Evolutionary conservation across 2,113 vertebrate species (phyloP).

Genomic region (Nothobranchius furzeri): DNA sequence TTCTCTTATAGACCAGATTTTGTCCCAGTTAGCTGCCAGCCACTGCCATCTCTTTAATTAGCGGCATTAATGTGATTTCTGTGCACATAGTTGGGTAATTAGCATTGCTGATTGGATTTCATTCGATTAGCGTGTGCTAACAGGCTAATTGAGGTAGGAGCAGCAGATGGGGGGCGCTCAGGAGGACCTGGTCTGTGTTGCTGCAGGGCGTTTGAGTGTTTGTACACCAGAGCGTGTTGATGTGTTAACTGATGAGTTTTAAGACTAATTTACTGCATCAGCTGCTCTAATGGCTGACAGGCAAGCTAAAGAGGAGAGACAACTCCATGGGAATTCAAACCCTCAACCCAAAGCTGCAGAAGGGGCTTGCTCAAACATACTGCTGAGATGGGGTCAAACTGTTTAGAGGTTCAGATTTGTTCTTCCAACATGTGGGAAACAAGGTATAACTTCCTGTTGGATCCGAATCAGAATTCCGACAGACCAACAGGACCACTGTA

Average conservation of each 20-base stretch:
- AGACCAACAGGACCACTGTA: too few relatives aligned
- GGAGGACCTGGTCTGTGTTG: slow-evolving; percentile 65
- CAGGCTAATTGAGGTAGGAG: slow-evolving; percentile 93
- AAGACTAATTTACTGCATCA: slow-evolving; percentile 72
- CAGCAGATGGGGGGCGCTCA: slow-evolving; percentile 85
- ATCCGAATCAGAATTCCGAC: too few relatives aligned
- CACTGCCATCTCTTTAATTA: slow-evolving; percentile 96
- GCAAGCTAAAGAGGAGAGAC: slow-evolving; percentile 21
- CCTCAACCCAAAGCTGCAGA: slow-evolving; percentile 16
- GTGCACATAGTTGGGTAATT: slow-evolving; percentile 98
- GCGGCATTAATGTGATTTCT: slow-evolving; percentile 98
- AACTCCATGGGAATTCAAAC: slow-evolving; percentile 39
- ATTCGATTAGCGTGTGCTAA: slow-evolving; percentile 99
- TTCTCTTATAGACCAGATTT: slow-evolving; percentile 23
- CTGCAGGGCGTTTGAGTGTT: slow-evolving; percentile 54
- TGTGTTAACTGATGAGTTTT: slow-evolving; percentile 67
- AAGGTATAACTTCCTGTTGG: too few relatives aligned
- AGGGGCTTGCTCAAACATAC: neutral
- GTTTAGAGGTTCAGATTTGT: too few relatives aligned
- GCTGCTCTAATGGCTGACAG: slow-evolving; percentile 62
- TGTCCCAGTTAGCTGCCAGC: slow-evolving; percentile 89
- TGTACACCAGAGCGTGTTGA: slow-evolving; percentile 43
- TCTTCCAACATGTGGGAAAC: too few relatives aligned
- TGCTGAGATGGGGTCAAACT: neutral
- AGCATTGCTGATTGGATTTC: slow-evolving; percentile 98